Base-by-base conservation (phyloP, 2,113 vertebrate genomes). In the Tetrax tetrax region DNA sequence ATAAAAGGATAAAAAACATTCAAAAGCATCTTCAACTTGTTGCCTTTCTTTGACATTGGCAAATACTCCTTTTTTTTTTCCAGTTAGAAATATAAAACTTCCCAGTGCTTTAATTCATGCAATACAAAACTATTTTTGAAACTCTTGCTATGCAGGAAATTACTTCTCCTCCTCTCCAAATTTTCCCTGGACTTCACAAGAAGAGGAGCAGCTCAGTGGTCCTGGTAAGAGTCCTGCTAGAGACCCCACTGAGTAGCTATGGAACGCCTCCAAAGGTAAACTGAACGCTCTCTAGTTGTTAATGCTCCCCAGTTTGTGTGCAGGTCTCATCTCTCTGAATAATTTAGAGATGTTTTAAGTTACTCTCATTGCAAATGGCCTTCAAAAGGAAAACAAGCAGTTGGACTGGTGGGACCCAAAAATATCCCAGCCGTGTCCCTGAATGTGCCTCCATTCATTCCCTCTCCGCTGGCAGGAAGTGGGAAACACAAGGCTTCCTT, bases 311-410 rank as follows among this genome's bases (percentile, higher is more conserved):
- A 43, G 41, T 75, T 53, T 89, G 43, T 5, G 3, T 16, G 38
- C 59, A 94, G 41, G 47, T 71, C 75, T 66, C 10, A 18, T 28
- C 29, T 70, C 68, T 14, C 19, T 90, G 41, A 87, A 96, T 95
- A 82, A 92, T 96, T 93, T 51, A 96, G 61, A 84, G 61, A 37
- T 41, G 61, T 47, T 91, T 89, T 63, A 91, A 79, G 54, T 94
- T 96, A 54, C 92, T 72, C 7, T 76, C 15, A 7, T 15, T 87
- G 74, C 35, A 71, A 89, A 71, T 20, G 45, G 61, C 38, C 28
- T 81, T 83, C 61, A 43, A 82, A 86, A 92, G 22, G n/a, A 53
- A 90, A 89, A 59, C 22, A 92, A 76, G 21, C 12, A 19, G 43
- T 14, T 5, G 57, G 43, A 14, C 28, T 84, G 31, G 18, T 54